These are phyloP conservation scores for Pediacus dermestoides DNA, from an alignment of 2,888 invertebrate genomes.

Conservation along the genomic window DNA sequence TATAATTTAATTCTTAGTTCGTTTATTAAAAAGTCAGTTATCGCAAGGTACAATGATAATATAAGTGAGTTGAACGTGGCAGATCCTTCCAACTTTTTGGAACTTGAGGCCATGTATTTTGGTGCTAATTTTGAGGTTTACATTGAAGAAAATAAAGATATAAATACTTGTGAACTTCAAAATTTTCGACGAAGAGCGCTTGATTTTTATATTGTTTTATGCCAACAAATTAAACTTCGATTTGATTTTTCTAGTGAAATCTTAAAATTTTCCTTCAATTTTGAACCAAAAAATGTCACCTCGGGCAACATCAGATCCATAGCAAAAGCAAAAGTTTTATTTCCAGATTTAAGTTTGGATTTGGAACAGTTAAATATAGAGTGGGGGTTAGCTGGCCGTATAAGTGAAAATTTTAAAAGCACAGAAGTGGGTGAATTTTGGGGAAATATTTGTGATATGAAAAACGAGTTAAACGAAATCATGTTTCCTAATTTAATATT, in stretches of 20 bases:
- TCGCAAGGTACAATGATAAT: conserved; percentile 6
- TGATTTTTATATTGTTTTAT: conserved; percentile 17
- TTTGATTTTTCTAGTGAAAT: conserved; percentile 14
- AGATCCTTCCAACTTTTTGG: conserved; percentile 11
- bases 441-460: conserved; percentile 4
- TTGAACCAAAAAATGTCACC: conserved; percentile 9
- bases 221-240: conserved; percentile 13
- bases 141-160: conserved; percentile 8
- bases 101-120: conserved; percentile 12
- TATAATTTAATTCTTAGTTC: conserved; percentile 14
- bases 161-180: conserved; percentile 9
- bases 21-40: conserved; percentile 11
- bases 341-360: conserved; percentile 11
- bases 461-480: conserved; percentile 10
- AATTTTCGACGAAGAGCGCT: conserved; percentile 12
- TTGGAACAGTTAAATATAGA: conserved; percentile 10
- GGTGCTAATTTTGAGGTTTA: conserved; percentile 13
- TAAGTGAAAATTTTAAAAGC: no score
- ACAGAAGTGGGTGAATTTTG: conserved; percentile 8
- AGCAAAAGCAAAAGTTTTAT: conserved; percentile 8
- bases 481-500: conserved; percentile 13
- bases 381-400: no score
- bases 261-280: conserved; percentile 12
- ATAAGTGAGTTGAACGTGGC: conserved; percentile 14
- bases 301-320: conserved; percentile 9